A percentile compares a stretch with the other conserved stretches of the same genome.
These are phyloP conservation scores for Barbus barbus DNA, from an alignment of 2,113 vertebrate species.

Conservation along the genomic window DNA sequence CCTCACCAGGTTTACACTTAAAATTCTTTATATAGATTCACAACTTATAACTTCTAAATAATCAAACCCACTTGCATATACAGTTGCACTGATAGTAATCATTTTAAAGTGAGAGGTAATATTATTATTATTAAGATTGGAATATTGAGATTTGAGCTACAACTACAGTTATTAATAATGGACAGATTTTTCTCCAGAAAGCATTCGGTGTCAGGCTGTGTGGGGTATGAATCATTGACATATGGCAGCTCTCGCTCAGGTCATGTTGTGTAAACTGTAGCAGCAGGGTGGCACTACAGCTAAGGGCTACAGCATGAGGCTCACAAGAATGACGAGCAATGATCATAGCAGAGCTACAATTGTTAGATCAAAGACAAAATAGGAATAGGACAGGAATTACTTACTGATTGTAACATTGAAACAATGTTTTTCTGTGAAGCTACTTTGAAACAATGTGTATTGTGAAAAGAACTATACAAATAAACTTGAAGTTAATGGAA, in stretches of 20 bases:
- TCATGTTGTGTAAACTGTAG: conserved; percentile 21
- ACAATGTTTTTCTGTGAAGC: no score
- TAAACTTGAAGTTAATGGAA: no score
- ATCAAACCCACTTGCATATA: neutral
- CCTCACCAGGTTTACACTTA: neutral
- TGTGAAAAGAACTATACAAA: no score
- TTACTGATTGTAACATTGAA: no score
- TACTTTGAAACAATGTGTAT: no score
- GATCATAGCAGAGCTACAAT: neutral
- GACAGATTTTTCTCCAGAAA: neutral
- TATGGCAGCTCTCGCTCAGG: conserved; percentile 35
- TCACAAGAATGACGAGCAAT: neutral
- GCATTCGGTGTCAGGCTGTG: neutral
- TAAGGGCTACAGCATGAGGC: conserved; percentile 22
- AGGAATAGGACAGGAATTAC: no score
- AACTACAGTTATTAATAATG: no score
- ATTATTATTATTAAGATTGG: no score
- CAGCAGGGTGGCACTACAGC: conserved; percentile 21
- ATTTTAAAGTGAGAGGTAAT: neutral
- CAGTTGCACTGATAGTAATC: neutral
- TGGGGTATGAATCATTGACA: conserved; percentile 17
- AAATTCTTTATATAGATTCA: neutral
- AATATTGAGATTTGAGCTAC: no score
- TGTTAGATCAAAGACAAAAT: neutral
- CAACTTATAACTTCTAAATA: neutral